A percentile compares a stretch with the other conserved stretches of the same genome.
Conservation (phyloP, 2,797 vertebrate species). For the Mico argentatus region DNA sequence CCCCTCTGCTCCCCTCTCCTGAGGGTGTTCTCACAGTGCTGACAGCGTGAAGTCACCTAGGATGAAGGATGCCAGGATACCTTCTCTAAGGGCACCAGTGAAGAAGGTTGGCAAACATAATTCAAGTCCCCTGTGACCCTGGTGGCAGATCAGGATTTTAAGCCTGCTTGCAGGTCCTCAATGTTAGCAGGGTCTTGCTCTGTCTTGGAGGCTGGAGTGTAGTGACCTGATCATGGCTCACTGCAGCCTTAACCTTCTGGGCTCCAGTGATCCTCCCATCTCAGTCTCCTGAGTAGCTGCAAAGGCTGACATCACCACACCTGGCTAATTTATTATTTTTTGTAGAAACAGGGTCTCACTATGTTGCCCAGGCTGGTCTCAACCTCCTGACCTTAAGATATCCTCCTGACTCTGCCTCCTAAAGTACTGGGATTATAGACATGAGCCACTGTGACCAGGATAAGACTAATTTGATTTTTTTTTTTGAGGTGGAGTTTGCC, state of each 20-base stretch:
- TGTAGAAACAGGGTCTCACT: neutral
- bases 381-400: neutral
- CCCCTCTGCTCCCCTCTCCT: accelerated
- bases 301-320: neutral
- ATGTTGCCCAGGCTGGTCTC: neutral
- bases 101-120: no score
- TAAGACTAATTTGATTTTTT: no score
- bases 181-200: neutral
- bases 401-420: no score
- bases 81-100: neutral
- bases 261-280: neutral
- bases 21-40: neutral
- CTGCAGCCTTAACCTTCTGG: neutral
- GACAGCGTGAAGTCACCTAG: neutral
- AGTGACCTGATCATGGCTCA: neutral
- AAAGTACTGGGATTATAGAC: no score
- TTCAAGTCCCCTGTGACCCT: accelerated
- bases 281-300: neutral
- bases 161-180: neutral
- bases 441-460: no score
- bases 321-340: neutral
- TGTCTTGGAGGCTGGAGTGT: neutral
- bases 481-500: no score
- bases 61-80: accelerated
- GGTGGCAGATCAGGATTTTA: neutral